Evolutionary conservation across 2,113 vertebrate species (phyloP).

Genomic region (Clarias gariepinus): DNA sequence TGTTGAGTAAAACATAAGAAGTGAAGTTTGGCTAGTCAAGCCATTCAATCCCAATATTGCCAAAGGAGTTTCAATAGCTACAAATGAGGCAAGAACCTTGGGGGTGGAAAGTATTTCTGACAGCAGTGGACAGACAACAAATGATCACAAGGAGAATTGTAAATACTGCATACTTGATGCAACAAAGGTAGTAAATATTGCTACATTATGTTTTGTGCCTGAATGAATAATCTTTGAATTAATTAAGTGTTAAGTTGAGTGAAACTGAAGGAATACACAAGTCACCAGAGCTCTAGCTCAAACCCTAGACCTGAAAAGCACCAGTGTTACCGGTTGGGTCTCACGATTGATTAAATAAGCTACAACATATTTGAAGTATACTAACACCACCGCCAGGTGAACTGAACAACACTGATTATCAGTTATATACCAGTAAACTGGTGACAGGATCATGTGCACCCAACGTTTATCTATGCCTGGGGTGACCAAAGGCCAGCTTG

Average conservation of each 20-base stretch:
- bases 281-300: not conserved
- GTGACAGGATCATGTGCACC: no score
- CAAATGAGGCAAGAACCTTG: not conserved
- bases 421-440: no score
- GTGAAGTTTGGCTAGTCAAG: not conserved
- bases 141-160: not conserved
- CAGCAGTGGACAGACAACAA: not conserved
- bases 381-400: no score
- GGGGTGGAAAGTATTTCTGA: not conserved
- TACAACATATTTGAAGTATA: not conserved
- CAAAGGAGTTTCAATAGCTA: not conserved
- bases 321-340: not conserved
- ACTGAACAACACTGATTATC: no score
- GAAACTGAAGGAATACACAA: not conserved
- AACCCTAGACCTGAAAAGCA: not conserved
- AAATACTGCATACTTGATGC: not conserved
- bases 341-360: not conserved
- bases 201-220: not conserved
- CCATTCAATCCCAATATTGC: conserved; percentile 1
- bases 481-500: no score
- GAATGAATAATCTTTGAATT: not conserved
- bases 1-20: not conserved
- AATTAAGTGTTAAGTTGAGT: not conserved
- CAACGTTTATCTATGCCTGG: no score
- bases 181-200: not conserved